phyloP scores from a whole-genome alignment of 2,888 invertebrate species.

The Metellina segmentata region DNA sequence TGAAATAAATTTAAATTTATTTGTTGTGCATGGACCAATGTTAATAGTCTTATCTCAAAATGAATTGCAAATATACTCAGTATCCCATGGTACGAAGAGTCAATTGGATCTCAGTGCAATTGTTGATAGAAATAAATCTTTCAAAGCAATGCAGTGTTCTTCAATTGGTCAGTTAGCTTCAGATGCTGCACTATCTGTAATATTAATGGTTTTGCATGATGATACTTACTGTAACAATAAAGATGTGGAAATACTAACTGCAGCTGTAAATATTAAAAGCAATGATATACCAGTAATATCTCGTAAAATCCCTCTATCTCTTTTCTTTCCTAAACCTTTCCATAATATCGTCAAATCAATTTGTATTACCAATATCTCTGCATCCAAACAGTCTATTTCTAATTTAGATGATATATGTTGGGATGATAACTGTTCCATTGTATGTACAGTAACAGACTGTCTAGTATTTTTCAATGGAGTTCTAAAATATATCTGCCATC shows the following conservation, averaged over 20 bases:
- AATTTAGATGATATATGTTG: slow-evolving; percentile 1
- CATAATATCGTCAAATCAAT: slow-evolving; percentile 4
- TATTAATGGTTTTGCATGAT: not conserved
- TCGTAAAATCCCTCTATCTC: not conserved
- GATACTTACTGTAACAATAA: not conserved
- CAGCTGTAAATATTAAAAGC: slow-evolving; percentile 12
- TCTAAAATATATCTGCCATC: not conserved
- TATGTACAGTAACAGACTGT: slow-evolving; percentile 1
- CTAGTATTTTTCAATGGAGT: slow-evolving; percentile 27
- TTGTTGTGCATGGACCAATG: slow-evolving; percentile 35
- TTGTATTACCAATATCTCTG: slow-evolving; percentile 7
- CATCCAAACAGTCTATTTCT: not conserved
- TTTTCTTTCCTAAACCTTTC: slow-evolving; percentile 28
- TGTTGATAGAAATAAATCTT: not conserved
- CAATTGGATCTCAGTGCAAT: not conserved
- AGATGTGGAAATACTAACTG: not conserved
- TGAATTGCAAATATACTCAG: not conserved
- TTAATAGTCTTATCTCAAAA: not conserved
- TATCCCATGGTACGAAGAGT: not conserved
- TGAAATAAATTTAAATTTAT: slow-evolving; percentile 16
- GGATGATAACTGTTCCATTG: slow-evolving; percentile 20
- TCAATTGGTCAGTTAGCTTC: slow-evolving; percentile 7
- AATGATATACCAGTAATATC: not conserved
- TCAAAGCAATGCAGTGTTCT: slow-evolving; percentile 17
- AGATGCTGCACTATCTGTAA: not conserved